phyloP scores from a whole-genome alignment of 2,797 vertebrate genomes.

The Crax fasciolata region DNA sequence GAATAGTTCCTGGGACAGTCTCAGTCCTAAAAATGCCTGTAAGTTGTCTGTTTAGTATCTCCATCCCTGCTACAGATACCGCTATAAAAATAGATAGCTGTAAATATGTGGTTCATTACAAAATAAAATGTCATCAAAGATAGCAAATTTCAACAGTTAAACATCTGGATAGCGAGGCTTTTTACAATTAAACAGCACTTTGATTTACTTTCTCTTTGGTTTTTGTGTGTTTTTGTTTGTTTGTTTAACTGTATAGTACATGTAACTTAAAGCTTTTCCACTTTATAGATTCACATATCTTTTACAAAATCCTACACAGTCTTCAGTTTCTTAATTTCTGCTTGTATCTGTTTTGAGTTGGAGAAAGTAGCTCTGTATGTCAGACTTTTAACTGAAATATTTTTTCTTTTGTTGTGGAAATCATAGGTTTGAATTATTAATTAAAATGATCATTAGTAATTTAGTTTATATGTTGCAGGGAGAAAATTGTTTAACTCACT shows the following conservation, averaged over 20 bases:
- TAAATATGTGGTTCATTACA: not conserved
- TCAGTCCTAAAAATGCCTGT: not conserved
- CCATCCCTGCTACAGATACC: not conserved
- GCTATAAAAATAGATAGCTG: not conserved
- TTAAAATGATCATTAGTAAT: not conserved
- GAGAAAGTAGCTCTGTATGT: not conserved
- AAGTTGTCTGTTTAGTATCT: not conserved
- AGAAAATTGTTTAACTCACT: not conserved
- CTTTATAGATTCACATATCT: not conserved
- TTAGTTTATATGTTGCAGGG: not conserved
- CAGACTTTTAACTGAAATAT: not conserved
- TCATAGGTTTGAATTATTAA: not conserved
- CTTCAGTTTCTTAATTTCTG: not conserved
- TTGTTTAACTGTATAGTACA: not conserved
- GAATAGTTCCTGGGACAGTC: not conserved
- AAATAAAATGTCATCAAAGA: conserved; percentile 1
- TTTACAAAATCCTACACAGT: not conserved
- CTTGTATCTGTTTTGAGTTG: not conserved
- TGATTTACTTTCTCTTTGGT: not conserved
- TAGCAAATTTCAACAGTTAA: not conserved
- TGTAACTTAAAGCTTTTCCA: not conserved
- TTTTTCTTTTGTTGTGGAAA: not conserved
- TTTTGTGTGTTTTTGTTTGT: not conserved
- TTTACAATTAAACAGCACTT: conserved; percentile 2
- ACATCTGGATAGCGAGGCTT: not conserved